phyloP scores from a whole-genome alignment of 1,140 invertebrate species.

The Rhagoletis pomonella region DNA sequence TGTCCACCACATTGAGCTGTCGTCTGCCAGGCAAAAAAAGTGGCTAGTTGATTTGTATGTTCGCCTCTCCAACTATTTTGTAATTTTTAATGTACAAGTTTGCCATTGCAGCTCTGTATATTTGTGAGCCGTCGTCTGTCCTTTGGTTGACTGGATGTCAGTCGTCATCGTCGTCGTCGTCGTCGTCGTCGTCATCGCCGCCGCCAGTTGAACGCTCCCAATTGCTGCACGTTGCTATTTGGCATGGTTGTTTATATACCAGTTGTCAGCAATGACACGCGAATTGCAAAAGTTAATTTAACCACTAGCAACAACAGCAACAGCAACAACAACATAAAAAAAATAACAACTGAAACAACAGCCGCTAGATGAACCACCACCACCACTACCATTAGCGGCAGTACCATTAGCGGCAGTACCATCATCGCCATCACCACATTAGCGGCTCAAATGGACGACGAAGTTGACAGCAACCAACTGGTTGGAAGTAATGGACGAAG shows the following conservation, averaged over 20 bases:
- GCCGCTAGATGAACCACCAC: slow-evolving; percentile 45
- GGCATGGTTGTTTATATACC: slow-evolving; percentile 59
- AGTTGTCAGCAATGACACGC: slow-evolving; percentile 66
- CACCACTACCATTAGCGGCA: slow-evolving; percentile 39
- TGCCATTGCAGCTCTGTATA: neutral
- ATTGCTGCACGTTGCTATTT: slow-evolving; percentile 38
- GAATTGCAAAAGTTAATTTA: slow-evolving; percentile 68
- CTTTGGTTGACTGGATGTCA: neutral
- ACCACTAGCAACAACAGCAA: slow-evolving; percentile 56
- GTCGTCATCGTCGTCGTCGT: slow-evolving; percentile 60
- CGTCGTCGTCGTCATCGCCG: slow-evolving; percentile 60
- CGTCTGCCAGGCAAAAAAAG: neutral
- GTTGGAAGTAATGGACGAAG: slow-evolving; percentile 31
- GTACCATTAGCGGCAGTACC: neutral
- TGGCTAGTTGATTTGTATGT: neutral
- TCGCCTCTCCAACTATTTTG: slow-evolving; percentile 8
- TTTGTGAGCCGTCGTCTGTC: neutral
- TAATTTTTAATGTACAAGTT: neutral
- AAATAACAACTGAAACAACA: neutral
- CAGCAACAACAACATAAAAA: slow-evolving; percentile 16
- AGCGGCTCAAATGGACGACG: slow-evolving; percentile 42
- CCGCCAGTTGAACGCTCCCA: slow-evolving; percentile 55
- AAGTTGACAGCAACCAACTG: slow-evolving; percentile 43
- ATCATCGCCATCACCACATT: slow-evolving; percentile 12
- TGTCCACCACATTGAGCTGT: slow-evolving; percentile 22